Percentiles rank a stretch among this genome's conserved stretches.
Evolutionary conservation across 2,113 vertebrate genomes (phyloP).

Genomic region (Capreolus pygargus): DNA sequence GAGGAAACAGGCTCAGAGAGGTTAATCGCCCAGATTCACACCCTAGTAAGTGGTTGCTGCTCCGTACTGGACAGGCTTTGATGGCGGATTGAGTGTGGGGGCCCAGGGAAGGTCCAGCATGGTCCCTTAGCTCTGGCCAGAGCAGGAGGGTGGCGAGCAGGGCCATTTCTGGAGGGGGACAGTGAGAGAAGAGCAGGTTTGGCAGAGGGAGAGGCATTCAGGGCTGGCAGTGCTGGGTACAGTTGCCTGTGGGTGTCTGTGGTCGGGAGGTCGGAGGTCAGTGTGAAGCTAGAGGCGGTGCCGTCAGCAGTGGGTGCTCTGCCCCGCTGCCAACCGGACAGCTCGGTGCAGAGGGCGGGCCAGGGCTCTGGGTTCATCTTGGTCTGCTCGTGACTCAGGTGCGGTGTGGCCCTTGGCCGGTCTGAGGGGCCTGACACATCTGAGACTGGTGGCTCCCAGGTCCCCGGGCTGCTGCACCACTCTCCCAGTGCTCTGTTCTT

Average conservation of each 20-base stretch:
- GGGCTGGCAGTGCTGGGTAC: not conserved
- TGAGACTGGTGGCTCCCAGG: not conserved
- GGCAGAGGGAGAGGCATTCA: rapidly evolving
- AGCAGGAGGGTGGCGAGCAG: not conserved
- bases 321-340: not conserved
- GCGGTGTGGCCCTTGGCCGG: not conserved
- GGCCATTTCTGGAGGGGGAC: not conserved
- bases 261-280: not conserved
- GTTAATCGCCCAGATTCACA: not conserved
- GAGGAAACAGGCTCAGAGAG: not conserved
- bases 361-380: rapidly evolving
- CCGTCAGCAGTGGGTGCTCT: rapidly evolving
- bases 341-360: not conserved
- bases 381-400: rapidly evolving
- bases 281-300: not conserved
- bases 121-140: not conserved
- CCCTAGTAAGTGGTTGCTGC: not conserved
- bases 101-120: not conserved
- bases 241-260: not conserved
- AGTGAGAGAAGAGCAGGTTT: not conserved
- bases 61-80: not conserved
- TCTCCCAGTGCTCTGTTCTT: not conserved
- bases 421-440: not conserved
- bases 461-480: not conserved
- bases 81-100: not conserved